Evolutionary conservation across 2,888 invertebrate species (phyloP), one percentile per base, ranked within the genome.

Genomic region (Palloptera scutellata): DNA sequence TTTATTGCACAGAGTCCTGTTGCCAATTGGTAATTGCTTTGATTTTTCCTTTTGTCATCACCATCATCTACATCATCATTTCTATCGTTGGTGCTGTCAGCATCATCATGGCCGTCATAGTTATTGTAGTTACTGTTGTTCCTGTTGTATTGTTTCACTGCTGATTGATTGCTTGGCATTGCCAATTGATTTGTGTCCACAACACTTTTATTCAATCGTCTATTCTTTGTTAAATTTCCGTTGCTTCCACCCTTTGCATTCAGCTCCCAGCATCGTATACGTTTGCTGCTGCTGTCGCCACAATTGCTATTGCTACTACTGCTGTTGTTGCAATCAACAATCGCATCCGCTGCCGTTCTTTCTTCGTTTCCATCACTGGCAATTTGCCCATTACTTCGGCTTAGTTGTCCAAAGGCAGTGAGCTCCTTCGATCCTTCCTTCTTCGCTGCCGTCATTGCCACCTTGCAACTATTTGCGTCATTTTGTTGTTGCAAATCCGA

Each of bases 151-250:
- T 81, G 76, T 76, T 72, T 75, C 65, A 73, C 67, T 74, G 70
- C 73, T 75, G 78, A 80, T 80, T 79, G 81, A 79, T 79, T 78
- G 69, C 61, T 69, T 70, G 72, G 66, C 69, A 72, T 70, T 76
- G 75, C 60, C 72, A 77, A 79, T 76, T 79, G 80, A 80, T 79
- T 78, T 75, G 73, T 78, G 73, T 72, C 74, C 59, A 52, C 52
- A 41, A 59, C 64, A 55, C 62, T 65, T 57, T 61, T 68, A 54
- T 55, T 20, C 60, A 68, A 59, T 64, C 55, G 61, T 20, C 12
- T 15, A n/a, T 17, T 40, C 58, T 43, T 61, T 61, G 64, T 48
- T 45, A 20, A 17, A 60, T 17, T 62, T 41, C 43, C 61, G 30
- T n/a, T 45, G 41, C 30, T 30, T 17, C 48, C 54, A 40, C 30